A percentile compares a stretch with the other conserved stretches of the same genome.
These are phyloP conservation scores for Batillaria attramentaria DNA, from an alignment of 1,140 invertebrate species.

Conservation along the genomic window DNA sequence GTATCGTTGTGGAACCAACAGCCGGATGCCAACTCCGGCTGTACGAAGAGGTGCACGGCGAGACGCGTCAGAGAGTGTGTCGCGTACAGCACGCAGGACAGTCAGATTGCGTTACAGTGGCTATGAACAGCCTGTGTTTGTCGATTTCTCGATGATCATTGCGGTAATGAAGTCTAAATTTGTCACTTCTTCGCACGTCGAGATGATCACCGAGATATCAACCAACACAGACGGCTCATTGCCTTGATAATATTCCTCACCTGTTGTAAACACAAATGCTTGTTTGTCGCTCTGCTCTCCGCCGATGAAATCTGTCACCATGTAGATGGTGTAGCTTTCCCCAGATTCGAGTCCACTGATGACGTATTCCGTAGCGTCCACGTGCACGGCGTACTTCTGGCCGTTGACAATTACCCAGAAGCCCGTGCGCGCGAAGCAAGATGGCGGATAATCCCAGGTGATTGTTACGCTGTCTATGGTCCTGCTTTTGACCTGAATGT, in stretches of 20 bases:
- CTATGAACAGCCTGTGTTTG: background rate
- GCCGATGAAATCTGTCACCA: constrained; percentile 13
- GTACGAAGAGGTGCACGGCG: no score
- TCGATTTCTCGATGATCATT: no score
- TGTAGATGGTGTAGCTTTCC: constrained; percentile 9
- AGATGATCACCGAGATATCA: background rate
- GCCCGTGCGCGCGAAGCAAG: constrained; percentile 27
- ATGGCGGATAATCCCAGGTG: constrained; percentile 27
- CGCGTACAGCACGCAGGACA: background rate
- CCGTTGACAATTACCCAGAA: constrained; percentile 30
- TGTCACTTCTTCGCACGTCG: background rate
- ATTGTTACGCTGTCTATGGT: constrained; percentile 5
- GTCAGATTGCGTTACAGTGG: background rate
- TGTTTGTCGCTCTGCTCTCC: constrained; percentile 7
- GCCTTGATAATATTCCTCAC: background rate
- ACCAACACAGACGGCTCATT: no score
- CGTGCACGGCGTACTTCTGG: constrained; percentile 6
- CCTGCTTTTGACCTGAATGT: constrained; percentile 15
- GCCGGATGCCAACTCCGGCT: no score
- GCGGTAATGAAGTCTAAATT: no score
- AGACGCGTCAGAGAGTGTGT: background rate
- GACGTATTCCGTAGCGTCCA: constrained; percentile 6
- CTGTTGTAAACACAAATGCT: constrained; percentile 1
- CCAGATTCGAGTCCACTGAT: constrained; percentile 9
- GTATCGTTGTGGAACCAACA: background rate